Conservation (phyloP, 2,113 vertebrate species). For the Xiphias gladius region DNA sequence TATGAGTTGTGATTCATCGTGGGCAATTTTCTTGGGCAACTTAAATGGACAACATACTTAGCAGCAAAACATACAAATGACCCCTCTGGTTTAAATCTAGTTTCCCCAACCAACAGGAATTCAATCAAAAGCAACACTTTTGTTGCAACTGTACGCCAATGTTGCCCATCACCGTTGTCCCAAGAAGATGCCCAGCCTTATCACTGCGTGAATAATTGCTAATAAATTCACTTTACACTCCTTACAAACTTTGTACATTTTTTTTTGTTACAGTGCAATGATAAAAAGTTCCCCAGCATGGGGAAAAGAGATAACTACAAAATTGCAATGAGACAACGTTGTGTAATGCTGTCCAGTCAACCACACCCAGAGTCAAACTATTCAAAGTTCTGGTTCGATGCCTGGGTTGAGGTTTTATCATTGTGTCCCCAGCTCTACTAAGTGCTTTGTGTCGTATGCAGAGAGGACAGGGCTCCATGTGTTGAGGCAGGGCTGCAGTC, state of each 20-base stretch:
- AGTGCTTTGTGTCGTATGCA: slow-evolving; percentile 65
- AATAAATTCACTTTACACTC: slow-evolving; percentile 75
- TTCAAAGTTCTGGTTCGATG: slow-evolving; percentile 28
- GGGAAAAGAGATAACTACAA: slow-evolving; percentile 15
- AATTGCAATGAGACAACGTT: slow-evolving; percentile 21
- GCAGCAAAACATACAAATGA: slow-evolving; percentile 64
- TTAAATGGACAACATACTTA: slow-evolving; percentile 34
- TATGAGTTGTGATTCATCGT: slow-evolving; percentile 1
- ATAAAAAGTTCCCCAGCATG: slow-evolving; percentile 69
- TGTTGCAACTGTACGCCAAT: neutral
- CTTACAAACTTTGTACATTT: slow-evolving; percentile 87
- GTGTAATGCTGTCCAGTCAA: slow-evolving; percentile 48
- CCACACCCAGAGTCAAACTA: slow-evolving; percentile 36
- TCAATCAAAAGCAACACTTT: slow-evolving; percentile 10
- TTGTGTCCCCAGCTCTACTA: slow-evolving; percentile 31
- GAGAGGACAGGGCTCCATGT: neutral
- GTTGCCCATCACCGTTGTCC: slow-evolving; percentile 12
- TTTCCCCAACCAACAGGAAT: slow-evolving; percentile 36
- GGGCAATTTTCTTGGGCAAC: slow-evolving; percentile 15
- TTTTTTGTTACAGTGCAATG: slow-evolving; percentile 90
- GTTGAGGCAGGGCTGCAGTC: slow-evolving; percentile 16
- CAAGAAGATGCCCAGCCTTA: slow-evolving; percentile 8
- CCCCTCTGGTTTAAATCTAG: slow-evolving; percentile 37
- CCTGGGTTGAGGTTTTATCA: slow-evolving; percentile 26
- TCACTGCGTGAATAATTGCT: slow-evolving; percentile 15